These are phyloP conservation scores for Drosophila nr. medialis DNA, from an alignment of 2,888 invertebrate species.

Conservation along the genomic window DNA sequence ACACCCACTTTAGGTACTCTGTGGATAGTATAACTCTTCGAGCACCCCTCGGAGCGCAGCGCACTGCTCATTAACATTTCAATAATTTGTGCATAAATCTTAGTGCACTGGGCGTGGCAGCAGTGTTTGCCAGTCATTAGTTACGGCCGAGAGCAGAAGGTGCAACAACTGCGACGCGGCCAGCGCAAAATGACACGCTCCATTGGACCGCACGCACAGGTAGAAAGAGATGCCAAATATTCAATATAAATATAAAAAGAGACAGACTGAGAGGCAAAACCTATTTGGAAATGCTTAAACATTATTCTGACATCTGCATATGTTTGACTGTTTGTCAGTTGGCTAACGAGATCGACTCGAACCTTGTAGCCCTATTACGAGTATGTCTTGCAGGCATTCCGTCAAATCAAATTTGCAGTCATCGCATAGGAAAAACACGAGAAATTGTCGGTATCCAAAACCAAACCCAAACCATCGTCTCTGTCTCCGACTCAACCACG, in stretches of 20 bases:
- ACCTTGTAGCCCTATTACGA: constrained; percentile 56
- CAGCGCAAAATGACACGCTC: constrained; percentile 53
- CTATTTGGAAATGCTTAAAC: constrained; percentile 1
- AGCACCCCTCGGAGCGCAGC: constrained; percentile 13
- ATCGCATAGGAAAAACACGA: constrained; percentile 35
- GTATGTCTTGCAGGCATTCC: constrained; percentile 33
- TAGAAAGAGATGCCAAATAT: neutral
- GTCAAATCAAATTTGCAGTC: constrained; percentile 62
- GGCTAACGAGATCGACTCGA: constrained; percentile 27
- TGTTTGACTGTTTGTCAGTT: constrained; percentile 7
- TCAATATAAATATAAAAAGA: neutral
- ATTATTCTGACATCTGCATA: constrained; percentile 23
- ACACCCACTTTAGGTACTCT: neutral
- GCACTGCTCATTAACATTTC: constrained; percentile 46
- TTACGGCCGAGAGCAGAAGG: constrained; percentile 59
- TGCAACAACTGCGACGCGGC: constrained; percentile 52
- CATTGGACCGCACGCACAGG: constrained; percentile 46
- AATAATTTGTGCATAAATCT: constrained; percentile 24
- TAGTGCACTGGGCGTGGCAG: constrained; percentile 50
- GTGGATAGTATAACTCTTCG: neutral
- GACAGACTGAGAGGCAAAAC: neutral
- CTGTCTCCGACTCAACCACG: constrained; percentile 40
- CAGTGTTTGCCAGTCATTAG: constrained; percentile 67
- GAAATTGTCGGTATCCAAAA: constrained; percentile 33
- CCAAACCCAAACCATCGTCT: constrained; percentile 1